These are phyloP conservation scores for Cosmia trapezina DNA, from an alignment of 2,888 invertebrate species.

Conservation along the genomic window DNA sequence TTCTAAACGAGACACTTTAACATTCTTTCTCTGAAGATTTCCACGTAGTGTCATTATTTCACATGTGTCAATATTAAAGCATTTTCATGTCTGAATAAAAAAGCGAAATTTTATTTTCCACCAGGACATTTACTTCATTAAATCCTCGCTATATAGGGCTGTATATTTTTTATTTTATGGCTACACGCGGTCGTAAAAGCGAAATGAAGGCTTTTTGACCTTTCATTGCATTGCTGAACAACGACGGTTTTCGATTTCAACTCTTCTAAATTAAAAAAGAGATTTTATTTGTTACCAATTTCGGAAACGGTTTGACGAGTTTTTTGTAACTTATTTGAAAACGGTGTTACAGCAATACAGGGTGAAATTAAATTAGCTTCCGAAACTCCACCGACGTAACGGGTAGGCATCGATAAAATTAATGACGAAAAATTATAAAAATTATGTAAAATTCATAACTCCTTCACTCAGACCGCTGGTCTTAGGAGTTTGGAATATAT, in stretches of 20 bases:
- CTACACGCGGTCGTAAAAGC: slow-evolving; percentile 65
- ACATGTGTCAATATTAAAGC: slow-evolving; percentile 30
- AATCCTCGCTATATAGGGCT: slow-evolving; percentile 59
- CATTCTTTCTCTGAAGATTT: slow-evolving; percentile 1
- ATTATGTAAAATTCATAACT: not conserved
- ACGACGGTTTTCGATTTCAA: slow-evolving; percentile 43
- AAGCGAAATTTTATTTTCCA: slow-evolving; percentile 63
- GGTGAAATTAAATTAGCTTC: not conserved
- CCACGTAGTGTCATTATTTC: slow-evolving; percentile 24
- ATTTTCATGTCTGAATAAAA: slow-evolving; percentile 38
- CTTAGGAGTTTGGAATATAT: not conserved
- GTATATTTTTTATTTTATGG: slow-evolving; percentile 67
- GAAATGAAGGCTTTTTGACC: slow-evolving; percentile 61
- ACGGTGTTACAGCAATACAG: not conserved
- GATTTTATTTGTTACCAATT: slow-evolving; percentile 23
- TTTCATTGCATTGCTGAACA: slow-evolving; percentile 58
- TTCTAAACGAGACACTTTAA: slow-evolving; percentile 15
- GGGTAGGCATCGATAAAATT: not conserved
- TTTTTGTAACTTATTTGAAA: slow-evolving; percentile 7
- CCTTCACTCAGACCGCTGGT: not conserved
- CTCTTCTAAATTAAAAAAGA: slow-evolving; percentile 27
- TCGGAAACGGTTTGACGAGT: not conserved
- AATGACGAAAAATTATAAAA: not conserved
- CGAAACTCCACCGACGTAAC: not conserved
- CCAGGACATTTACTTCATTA: slow-evolving; percentile 68